Base-by-base conservation (phyloP, 1,140 invertebrate genomes). In the Drosophila repleta region DNA sequence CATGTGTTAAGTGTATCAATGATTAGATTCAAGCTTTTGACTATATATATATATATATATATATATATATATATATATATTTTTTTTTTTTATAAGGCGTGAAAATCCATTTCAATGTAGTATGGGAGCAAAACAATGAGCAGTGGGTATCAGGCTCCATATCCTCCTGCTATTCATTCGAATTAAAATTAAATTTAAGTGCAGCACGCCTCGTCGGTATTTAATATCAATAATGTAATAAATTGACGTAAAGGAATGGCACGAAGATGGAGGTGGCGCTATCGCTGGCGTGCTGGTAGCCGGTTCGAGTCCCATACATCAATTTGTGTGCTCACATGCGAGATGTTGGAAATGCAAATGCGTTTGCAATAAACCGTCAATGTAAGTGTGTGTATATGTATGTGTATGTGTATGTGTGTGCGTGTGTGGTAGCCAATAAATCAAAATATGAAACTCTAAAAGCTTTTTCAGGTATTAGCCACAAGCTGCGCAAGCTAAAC, bases 181-280 rank as follows among this genome's bases (percentile, higher is more conserved):
- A 43, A 58, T 66, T 70, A 37, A 52, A 58, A 74, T 74, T 63
- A 75, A 74, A 81, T 85, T 65, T 65, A 74, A 81, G 71, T 81
- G 52, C 68, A 74, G 52, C 41, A 20, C 53, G 41, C 51, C 65
- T 29, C 46, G 26, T 46, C 15, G 29, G 62, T 66, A 84, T 80
- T 85, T 81, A 81, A 87, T 78, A 82, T 81, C 78, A 78, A 87
- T 85, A 85, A 81, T 68, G 78, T 71, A 74, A 85, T 87, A 87
- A 87, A 85, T 85, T 68, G 43, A 73, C 32, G 32, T 35, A 35
- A 20, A 29, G 1, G 15, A 10, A 39, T 1, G 8, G 32, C 13
- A n/a, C 35, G 43, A n/a, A 29, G 13, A 21, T 18, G 32, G 37
- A 62, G 39, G 5, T 37, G 1, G 8, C 58, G 18, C 29, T 37